Conservation (phyloP, 2,888 invertebrate genomes). For the Epinotia ramella region DNA sequence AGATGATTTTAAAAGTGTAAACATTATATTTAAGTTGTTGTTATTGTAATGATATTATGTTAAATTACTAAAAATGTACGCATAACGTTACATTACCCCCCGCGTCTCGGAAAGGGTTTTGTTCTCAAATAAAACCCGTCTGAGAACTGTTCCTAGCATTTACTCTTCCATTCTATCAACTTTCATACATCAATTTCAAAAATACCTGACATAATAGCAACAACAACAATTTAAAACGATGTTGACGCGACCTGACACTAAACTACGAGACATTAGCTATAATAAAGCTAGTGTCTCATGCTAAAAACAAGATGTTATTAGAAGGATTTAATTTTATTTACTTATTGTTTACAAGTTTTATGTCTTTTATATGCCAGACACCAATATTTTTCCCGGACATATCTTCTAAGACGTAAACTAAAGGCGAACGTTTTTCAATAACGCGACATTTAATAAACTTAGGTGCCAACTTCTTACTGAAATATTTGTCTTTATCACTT, state of each 20-base stretch:
- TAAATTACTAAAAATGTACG: too few relatives aligned
- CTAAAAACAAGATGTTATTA: neutral
- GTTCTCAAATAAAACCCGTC: neutral
- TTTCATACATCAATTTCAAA: neutral
- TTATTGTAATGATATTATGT: too few relatives aligned
- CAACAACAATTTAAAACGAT: neutral
- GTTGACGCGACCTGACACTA: neutral
- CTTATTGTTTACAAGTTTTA: neutral
- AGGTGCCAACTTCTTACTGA: slow-evolving; percentile 36
- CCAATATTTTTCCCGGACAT: slow-evolving; percentile 23
- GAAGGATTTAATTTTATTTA: neutral
- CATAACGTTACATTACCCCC: neutral
- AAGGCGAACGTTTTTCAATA: slow-evolving; percentile 18
- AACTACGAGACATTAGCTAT: neutral
- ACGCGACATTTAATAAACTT: slow-evolving; percentile 30
- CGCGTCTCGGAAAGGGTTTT: neutral
- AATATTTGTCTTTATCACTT: slow-evolving; percentile 24
- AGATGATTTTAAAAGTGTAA: too few relatives aligned
- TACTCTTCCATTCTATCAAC: neutral
- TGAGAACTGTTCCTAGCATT: neutral
- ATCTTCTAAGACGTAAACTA: slow-evolving; percentile 24
- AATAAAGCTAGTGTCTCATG: neutral
- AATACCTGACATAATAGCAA: neutral
- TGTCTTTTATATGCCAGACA: neutral
- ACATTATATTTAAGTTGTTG: too few relatives aligned